These are phyloP conservation scores for Scaptomyza graminum DNA, from an alignment of 1,140 invertebrate species.

Conservation along the genomic window DNA sequence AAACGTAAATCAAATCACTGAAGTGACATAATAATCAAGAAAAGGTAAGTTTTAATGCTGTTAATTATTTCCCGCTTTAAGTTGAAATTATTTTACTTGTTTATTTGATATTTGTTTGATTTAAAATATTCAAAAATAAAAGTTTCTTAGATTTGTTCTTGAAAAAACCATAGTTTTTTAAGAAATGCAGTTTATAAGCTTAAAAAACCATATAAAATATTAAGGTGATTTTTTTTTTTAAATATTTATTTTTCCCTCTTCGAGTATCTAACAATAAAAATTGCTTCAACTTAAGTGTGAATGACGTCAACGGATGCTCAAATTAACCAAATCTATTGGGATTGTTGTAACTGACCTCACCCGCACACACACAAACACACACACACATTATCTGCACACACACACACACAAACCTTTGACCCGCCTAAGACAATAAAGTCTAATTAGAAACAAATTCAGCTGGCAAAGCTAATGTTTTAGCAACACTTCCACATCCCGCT, in stretches of 20 bases:
- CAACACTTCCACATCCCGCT: slow-evolving; percentile 3
- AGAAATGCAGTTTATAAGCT: no score
- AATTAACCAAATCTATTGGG: slow-evolving; percentile 14
- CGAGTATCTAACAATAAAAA: background rate
- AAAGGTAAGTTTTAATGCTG: slow-evolving; percentile 1
- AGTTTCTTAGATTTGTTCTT: no score
- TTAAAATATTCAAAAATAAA: no score
- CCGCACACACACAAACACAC: slow-evolving; percentile 16
- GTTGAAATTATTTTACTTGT: no score
- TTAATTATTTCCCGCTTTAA: no score
- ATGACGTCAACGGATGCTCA: slow-evolving; percentile 25
- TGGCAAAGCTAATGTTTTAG: slow-evolving; percentile 30
- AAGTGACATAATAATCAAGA: background rate
- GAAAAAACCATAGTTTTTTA: no score
- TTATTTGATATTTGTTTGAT: no score
- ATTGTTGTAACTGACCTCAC: slow-evolving; percentile 21
- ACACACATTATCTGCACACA: slow-evolving; percentile 23
- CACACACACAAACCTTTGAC: slow-evolving; percentile 42
- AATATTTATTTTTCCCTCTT: background rate
- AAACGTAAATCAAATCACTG: slow-evolving; percentile 7
- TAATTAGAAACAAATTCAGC: slow-evolving; percentile 66
- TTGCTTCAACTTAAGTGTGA: background rate
- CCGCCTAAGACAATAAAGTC: slow-evolving; percentile 64
- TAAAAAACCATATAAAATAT: no score
- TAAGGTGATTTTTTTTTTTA: no score